Evolutionary conservation across 2,113 vertebrate genomes (phyloP).

Genomic region (Gobius niger): DNA sequence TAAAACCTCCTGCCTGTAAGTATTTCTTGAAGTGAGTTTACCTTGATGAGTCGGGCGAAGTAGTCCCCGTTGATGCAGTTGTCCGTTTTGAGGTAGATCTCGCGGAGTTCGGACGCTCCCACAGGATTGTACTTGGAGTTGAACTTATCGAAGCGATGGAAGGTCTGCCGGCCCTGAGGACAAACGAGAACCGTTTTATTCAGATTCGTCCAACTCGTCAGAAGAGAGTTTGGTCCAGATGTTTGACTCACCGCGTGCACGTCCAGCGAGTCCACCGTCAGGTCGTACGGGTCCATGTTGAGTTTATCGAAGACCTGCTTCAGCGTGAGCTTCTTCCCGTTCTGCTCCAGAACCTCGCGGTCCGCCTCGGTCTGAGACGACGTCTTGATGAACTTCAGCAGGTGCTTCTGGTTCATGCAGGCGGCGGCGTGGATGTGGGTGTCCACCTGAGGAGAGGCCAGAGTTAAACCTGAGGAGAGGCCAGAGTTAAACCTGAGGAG

Average conservation of each 20-base stretch:
- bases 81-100: constrained; percentile 95
- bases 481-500: constrained; percentile 88
- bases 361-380: constrained; percentile 86
- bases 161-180: constrained; percentile 92
- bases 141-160: constrained; percentile 99
- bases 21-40: constrained; percentile 42
- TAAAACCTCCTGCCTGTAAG: too few species aligned
- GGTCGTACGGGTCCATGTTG: constrained; percentile 94
- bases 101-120: constrained; percentile 93
- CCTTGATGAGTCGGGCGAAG: constrained; percentile 97
- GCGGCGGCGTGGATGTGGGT: constrained; percentile 97
- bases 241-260: constrained; percentile 87
- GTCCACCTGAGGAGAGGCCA: constrained; percentile 84
- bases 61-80: constrained; percentile 95
- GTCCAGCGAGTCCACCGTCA: constrained; percentile 96
- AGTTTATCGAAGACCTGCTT: constrained; percentile 88
- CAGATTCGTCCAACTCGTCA: too few species aligned
- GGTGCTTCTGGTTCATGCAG: constrained; percentile 98
- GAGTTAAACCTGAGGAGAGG: background rate
- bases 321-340: constrained; percentile 83
- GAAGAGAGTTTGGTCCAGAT: background rate
- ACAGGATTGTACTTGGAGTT: constrained; percentile 99
- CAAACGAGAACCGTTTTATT: background rate
- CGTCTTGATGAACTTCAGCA: constrained; percentile 91
- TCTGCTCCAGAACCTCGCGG: constrained; percentile 84